Conservation (phyloP, 2,888 invertebrate species). For the Galeopsomyia nigrocyanea region DNA sequence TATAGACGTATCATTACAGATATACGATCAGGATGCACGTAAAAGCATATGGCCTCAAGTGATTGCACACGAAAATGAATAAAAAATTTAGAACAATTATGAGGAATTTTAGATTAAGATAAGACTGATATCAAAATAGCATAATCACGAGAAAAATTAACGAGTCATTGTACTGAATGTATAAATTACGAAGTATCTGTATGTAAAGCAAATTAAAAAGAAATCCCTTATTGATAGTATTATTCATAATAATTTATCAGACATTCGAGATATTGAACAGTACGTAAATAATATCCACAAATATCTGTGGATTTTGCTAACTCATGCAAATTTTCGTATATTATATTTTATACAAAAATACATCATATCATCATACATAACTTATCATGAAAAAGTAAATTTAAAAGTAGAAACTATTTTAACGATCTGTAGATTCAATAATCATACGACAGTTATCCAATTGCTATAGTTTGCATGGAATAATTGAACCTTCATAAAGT, state of each 20-base stretch:
- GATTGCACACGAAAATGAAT: conserved; percentile 29
- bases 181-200: conserved; percentile 34
- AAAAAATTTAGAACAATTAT: conserved; percentile 13
- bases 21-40: conserved; percentile 24
- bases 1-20: conserved; percentile 33
- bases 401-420: not conserved
- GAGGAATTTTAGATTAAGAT: conserved; percentile 52
- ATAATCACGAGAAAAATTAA: conserved; percentile 15
- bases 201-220: not conserved
- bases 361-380: not conserved
- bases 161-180: conserved; percentile 5
- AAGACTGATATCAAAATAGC: conserved; percentile 56
- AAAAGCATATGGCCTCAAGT: conserved; percentile 22
- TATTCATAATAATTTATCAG: not conserved
- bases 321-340: not conserved
- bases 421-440: conserved; percentile 1
- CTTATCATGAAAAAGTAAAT: not conserved
- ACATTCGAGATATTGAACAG: not conserved
- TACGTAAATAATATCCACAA: not conserved
- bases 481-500: too few relatives aligned
- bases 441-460: not conserved
- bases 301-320: not conserved
- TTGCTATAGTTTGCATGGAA: too few relatives aligned
- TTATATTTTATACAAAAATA: conserved; percentile 5
- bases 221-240: not conserved